Evolutionary conservation across 2,113 vertebrate species (phyloP), one percentile per base, ranked within the genome.

Genomic region (Athene noctua): DNA sequence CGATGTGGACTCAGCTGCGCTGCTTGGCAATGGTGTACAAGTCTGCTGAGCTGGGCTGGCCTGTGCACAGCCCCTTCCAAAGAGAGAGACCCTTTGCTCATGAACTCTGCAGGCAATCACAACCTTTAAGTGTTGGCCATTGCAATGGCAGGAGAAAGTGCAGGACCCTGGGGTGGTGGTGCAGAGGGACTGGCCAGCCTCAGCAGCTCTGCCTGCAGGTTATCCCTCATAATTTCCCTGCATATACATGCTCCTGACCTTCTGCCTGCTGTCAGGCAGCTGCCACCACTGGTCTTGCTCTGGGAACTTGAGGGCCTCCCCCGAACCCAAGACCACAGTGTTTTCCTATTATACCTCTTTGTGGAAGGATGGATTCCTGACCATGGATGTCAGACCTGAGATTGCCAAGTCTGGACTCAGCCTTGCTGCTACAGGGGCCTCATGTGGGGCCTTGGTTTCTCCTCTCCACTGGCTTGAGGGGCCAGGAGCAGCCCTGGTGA

Each of bases 1-100:
- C 0, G 0, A 16, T 46, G 49, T 2, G 15, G 72, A 44, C 68
- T 89, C 47, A 55, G 44, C 46, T 1, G 3, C 0, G 0, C 7
- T 58, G 49, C 62, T 59, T 5, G 18, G 66, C 1, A 2, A 27
- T 54, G 77, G 19, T 62, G 72, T 59, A 12, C 1, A 2, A 58
- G 51, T 66, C 68, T 4, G 19, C 59, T 74, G 80, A 91, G 68
- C 90, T 79, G 57, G 30, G 57, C 73, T 88, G 86, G 15, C n/a
- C 75, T 3, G 0, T 25, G 73, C 61, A 42, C 16, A 68, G 30
- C 42, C 19, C 6, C 22, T 87, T 72, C 27, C 54, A 52, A 90
- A 78, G 44, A 10, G 2, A 77, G 38, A 54, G 9, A 44, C 25
- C 5, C 27, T 92, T 72, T 75, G 34, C 83, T 82, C 36, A 51